Percentiles rank a stretch among this genome's conserved stretches.
These are phyloP conservation scores for Sorex maritimensis DNA, from an alignment of 2,797 vertebrate species.

Conservation along the genomic window DNA sequence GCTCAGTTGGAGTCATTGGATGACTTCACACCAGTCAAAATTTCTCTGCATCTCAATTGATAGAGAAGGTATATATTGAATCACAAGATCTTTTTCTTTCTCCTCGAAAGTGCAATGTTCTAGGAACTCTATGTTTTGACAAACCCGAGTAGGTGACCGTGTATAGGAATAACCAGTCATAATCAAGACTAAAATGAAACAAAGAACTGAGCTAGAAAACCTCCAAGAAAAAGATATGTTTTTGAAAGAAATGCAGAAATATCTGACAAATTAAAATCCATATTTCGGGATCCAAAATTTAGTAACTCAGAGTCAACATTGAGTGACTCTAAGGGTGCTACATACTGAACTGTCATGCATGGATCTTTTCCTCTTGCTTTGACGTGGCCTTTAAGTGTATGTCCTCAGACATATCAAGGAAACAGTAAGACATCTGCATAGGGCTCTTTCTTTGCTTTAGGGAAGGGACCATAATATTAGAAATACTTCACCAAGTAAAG, in stretches of 20 bases:
- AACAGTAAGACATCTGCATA: neutral
- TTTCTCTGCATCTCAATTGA: neutral
- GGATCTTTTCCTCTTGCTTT: too few relatives aligned
- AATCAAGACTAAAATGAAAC: neutral
- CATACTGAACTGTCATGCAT: too few relatives aligned
- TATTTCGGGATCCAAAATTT: too few relatives aligned
- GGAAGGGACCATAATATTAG: neutral
- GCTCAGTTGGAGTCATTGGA: neutral
- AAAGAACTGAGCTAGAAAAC: neutral
- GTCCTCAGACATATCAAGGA: neutral
- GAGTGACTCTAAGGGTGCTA: too few relatives aligned
- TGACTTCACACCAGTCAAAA: neutral
- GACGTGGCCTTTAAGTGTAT: neutral
- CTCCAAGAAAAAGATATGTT: too few relatives aligned
- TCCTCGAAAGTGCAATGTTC: neutral
- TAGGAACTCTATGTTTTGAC: neutral
- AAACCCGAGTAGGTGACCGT: neutral
- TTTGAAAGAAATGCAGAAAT: too few relatives aligned
- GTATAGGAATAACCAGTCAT: neutral
- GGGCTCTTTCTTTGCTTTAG: neutral
- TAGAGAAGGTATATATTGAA: neutral
- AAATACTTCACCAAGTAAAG: neutral
- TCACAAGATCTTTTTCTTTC: neutral
- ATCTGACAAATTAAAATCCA: too few relatives aligned
- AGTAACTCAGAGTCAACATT: too few relatives aligned